Evolutionary conservation across 2,888 invertebrate genomes (phyloP), one percentile per base, ranked within the genome.

Genomic region (Leptinotarsa peninsularis): DNA sequence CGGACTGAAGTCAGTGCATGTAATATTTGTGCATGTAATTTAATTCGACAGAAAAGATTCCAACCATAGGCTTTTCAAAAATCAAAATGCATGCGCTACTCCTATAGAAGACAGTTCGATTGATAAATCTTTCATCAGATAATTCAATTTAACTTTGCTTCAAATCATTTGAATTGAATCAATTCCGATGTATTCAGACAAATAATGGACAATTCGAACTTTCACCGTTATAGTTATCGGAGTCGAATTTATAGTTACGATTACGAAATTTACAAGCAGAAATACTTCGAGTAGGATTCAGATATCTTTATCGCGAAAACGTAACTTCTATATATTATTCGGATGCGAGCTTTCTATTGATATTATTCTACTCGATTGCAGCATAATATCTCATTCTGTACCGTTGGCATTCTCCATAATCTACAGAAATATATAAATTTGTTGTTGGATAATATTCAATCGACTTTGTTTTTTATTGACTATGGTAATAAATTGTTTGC

Each of bases 181-280:
- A 60, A 66, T 76, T 73, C 73, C 67, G 76, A 76, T 68, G 72
- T 67, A 54, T 52, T 60, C 52, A 76, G 67, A 76, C 76, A 76
- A 76, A 76, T 76, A 76, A 76, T 73, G 71, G 76, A 50, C 50
- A 71, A 73, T 73, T 76, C 70, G 70, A 70, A 76, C 76, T 76
- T 76, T 76, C 76, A 72, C 76, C 76, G 72, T 76, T 71, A 73
- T 73, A 70, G 70, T 73, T 76, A 76, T 71, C 76, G 60, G 54
- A 58, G 66, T 76, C 70, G 67, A 73, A 76, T 76, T 76, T 76
- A 76, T 76, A 66, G 76, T 71, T 69, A 60, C 73, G 76, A 76
- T 76, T 76, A 76, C 54, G 54, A 75, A 72, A 72, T 72, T 75
- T 75, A 75, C 69, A 72, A 67, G 66, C 70, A 67, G 70, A 67